A percentile compares a stretch with the other conserved stretches of the same genome.
phyloP scores from a whole-genome alignment of 2,113 vertebrate species.

The Hippocampus guttulatus region DNA sequence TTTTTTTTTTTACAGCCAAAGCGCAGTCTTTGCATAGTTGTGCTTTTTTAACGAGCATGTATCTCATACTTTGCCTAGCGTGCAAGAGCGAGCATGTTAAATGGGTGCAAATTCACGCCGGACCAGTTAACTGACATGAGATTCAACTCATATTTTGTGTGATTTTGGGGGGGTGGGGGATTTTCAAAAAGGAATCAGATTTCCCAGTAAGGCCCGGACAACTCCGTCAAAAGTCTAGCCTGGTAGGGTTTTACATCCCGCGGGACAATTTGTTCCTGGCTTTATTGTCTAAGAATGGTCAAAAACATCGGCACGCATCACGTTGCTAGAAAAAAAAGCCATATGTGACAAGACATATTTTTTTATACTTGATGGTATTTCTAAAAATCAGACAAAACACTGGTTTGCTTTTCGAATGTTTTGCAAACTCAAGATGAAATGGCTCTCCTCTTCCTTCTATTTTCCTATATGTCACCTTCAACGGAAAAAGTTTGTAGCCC shows the following conservation, averaged over 20 bases:
- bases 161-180: too few species aligned
- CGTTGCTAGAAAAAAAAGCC: too few species aligned
- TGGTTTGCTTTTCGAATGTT: too few species aligned
- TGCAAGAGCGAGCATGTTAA: slow-evolving; percentile 9
- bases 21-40: slow-evolving; percentile 7
- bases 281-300: not conserved
- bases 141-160: not conserved
- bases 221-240: not conserved
- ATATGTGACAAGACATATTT: too few species aligned
- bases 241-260: not conserved
- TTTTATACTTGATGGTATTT: too few species aligned
- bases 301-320: not conserved
- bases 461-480: too few species aligned
- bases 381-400: too few species aligned
- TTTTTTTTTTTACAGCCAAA: slow-evolving; percentile 1
- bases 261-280: not conserved
- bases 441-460: too few species aligned
- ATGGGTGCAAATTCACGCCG: not conserved
- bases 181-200: not conserved
- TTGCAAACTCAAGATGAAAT: too few species aligned
- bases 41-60: not conserved
- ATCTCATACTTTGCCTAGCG: slow-evolving; percentile 3
- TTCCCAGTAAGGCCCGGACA: too few species aligned
- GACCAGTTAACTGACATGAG: not conserved
- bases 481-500: too few species aligned